Percentiles rank a stretch among this genome's conserved stretches.
These are phyloP conservation scores for Pachymerium ferrugineum DNA, from an alignment of 2,888 invertebrate species.

Conservation along the genomic window DNA sequence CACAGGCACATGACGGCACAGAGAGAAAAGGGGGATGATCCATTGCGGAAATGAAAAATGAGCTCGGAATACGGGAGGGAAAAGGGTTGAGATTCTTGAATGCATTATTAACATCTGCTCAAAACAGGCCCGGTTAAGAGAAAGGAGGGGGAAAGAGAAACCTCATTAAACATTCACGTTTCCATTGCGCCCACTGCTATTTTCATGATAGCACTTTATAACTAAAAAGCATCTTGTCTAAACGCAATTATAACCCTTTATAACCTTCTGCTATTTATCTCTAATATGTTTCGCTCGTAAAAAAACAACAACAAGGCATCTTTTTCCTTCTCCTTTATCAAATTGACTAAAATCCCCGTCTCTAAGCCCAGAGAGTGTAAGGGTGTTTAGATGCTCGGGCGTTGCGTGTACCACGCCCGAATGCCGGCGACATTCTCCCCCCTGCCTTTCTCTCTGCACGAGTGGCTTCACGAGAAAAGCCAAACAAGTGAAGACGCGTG, in stretches of 20 bases:
- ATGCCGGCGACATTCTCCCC: neutral
- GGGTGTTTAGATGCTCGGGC: constrained; percentile 16
- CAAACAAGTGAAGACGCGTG: neutral
- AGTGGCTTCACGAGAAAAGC: constrained; percentile 14
- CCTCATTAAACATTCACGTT: constrained; percentile 14
- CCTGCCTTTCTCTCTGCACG: neutral
- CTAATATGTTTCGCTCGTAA: neutral
- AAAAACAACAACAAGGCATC: neutral
- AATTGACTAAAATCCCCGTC: neutral
- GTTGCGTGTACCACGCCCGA: neutral
- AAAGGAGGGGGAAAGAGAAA: neutral
- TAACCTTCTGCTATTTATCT: neutral
- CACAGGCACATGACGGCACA: neutral
- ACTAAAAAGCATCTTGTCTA: neutral
- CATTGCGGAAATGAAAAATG: constrained; percentile 18
- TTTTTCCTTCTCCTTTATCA: neutral
- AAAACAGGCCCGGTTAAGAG: neutral
- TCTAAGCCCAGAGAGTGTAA: neutral
- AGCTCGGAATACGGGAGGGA: neutral
- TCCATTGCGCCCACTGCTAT: neutral
- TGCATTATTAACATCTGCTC: constrained; percentile 11
- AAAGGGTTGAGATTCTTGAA: constrained; percentile 7
- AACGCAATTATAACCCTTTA: constrained; percentile 15
- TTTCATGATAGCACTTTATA: neutral
- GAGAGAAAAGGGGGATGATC: neutral